These are phyloP conservation scores for Toxotes jaculatrix DNA, from an alignment of 2,113 vertebrate genomes.

Conservation along the genomic window DNA sequence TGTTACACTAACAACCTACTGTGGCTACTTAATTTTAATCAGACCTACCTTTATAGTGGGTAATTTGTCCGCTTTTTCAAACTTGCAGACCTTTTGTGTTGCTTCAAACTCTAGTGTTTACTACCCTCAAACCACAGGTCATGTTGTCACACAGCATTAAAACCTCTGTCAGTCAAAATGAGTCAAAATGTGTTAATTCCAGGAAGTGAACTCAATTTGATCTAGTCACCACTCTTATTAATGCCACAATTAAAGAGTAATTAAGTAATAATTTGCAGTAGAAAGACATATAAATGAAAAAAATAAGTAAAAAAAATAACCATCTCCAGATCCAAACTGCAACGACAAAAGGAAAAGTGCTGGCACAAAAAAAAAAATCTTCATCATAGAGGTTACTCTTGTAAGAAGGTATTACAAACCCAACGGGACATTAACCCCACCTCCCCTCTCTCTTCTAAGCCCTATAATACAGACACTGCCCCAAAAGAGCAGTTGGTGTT, in stretches of 20 bases:
- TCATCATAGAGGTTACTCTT: constrained; percentile 50
- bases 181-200: neutral
- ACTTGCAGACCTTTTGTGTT: neutral
- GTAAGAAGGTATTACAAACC: constrained; percentile 57
- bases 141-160: constrained; percentile 13
- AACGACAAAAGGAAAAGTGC: constrained; percentile 21
- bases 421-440: constrained; percentile 61
- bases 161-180: constrained; percentile 1
- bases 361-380: constrained; percentile 57
- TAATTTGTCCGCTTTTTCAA: constrained; percentile 4
- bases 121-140: neutral
- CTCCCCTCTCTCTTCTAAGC: constrained; percentile 41
- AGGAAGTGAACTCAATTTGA: neutral
- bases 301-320: neutral
- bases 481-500: constrained; percentile 73
- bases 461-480: constrained; percentile 64
- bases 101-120: constrained; percentile 7
- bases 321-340: neutral
- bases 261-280: neutral
- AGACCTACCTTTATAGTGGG: constrained; percentile 2
- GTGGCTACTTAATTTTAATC: constrained; percentile 10
- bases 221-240: neutral
- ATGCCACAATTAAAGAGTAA: neutral
- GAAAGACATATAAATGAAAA: neutral
- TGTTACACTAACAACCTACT: neutral